Percentiles rank a stretch among this genome's conserved stretches.
phyloP scores from a whole-genome alignment of 1,140 invertebrate species.

The Theocolax elegans region DNA sequence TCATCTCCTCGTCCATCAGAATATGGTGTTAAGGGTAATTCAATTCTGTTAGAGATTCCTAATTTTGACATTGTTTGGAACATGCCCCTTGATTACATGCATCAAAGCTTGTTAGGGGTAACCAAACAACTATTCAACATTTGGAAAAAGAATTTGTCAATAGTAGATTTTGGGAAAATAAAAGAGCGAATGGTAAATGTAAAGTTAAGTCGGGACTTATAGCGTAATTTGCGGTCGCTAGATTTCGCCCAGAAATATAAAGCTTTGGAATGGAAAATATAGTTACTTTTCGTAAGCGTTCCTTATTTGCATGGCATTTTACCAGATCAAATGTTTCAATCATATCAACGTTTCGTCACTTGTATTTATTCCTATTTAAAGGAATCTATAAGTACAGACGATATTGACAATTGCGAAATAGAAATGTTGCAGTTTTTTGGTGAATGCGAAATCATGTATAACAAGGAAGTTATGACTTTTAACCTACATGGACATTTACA shows the following conservation, averaged over 20 bases:
- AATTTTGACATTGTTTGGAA: constrained; percentile 13
- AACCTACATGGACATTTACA: constrained; percentile 35
- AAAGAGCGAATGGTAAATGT: not conserved
- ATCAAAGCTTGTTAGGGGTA: not conserved
- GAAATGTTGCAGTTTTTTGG: constrained; percentile 33
- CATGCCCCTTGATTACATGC: not conserved
- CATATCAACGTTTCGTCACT: constrained; percentile 19
- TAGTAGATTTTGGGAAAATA: not conserved
- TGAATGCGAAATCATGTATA: constrained; percentile 29
- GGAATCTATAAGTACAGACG: constrained; percentile 11
- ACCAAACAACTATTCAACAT: not conserved
- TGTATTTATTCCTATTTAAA: constrained; percentile 20
- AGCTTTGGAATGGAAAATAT: constrained; percentile 11
- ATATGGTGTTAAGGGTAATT: constrained; percentile 2
- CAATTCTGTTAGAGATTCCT: not conserved
- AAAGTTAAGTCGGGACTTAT: not conserved
- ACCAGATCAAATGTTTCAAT: constrained; percentile 13
- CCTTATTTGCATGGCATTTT: constrained; percentile 18
- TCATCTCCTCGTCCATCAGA: not conserved
- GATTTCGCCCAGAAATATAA: constrained; percentile 1
- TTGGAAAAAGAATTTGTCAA: not conserved
- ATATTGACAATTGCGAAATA: constrained; percentile 30
- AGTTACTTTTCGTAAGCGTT: constrained; percentile 25
- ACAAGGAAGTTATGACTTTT: constrained; percentile 22
- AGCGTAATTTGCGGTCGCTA: not conserved